Evolutionary conservation across 2,888 invertebrate species (phyloP).

Genomic region (Dryobota labecula): DNA sequence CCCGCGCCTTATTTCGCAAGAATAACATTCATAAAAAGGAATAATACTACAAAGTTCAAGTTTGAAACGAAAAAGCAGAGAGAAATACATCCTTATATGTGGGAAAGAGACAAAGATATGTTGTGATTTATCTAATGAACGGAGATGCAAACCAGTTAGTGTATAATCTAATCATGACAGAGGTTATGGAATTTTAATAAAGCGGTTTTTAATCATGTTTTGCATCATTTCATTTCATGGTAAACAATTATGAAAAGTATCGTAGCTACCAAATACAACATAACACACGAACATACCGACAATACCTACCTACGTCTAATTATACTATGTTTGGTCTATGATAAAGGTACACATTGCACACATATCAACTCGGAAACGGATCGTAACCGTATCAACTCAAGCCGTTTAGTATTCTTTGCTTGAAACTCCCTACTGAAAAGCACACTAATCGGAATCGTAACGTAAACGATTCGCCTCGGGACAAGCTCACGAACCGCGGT

Average conservation of each 20-base stretch:
- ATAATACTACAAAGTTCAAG: constrained; percentile 38
- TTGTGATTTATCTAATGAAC: constrained; percentile 36
- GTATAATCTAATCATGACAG: constrained; percentile 16
- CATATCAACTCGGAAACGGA: no score
- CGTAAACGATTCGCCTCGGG: no score
- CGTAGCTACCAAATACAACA: not conserved
- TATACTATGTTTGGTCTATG: no score
- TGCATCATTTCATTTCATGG: constrained; percentile 31
- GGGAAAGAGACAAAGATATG: constrained; percentile 50
- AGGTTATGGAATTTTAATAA: constrained; percentile 45
- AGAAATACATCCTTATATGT: constrained; percentile 42
- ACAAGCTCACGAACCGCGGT: no score
- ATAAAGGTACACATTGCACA: no score
- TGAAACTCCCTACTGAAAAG: no score
- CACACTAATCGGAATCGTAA: no score
- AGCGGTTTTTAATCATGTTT: constrained; percentile 22
- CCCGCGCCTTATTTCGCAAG: constrained; percentile 42
- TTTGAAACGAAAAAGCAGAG: constrained; percentile 30
- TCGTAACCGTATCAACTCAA: no score
- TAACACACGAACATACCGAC: not conserved
- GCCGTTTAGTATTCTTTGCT: no score
- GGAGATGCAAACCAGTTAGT: constrained; percentile 55
- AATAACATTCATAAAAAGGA: constrained; percentile 52
- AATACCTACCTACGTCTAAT: not conserved
- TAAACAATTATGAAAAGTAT: not conserved